Evolutionary conservation across 2,797 vertebrate genomes (phyloP).

Genomic region (Pantherophis alleghaniensis): DNA sequence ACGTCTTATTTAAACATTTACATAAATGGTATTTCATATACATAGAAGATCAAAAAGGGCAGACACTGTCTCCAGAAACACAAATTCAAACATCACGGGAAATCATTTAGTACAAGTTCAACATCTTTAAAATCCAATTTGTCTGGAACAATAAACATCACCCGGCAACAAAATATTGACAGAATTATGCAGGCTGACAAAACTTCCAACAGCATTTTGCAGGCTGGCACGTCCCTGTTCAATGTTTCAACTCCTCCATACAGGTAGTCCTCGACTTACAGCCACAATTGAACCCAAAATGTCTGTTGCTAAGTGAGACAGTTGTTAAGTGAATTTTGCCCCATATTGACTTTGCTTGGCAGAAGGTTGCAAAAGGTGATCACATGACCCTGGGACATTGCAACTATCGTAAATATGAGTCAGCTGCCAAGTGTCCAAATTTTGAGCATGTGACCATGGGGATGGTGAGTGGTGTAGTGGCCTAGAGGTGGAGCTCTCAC

Average conservation of each 20-base stretch:
- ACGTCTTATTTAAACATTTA: conserved; percentile 20
- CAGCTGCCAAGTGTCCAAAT: not conserved
- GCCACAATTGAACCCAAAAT: not conserved
- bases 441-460: not conserved
- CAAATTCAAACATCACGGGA: conserved; percentile 1
- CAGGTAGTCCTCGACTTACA: not conserved
- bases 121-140: not conserved
- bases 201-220: not conserved
- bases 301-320: not conserved
- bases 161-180: not conserved
- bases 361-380: not conserved
- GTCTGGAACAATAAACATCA: not conserved
- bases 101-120: not conserved
- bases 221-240: not conserved
- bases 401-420: not conserved
- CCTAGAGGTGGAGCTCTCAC: too few species aligned
- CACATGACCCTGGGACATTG: not conserved
- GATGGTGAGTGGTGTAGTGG: not conserved
- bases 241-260: not conserved
- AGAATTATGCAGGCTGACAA: not conserved
- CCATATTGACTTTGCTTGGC: not conserved
- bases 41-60: conserved; percentile 27
- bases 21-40: conserved; percentile 24
- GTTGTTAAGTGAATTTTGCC: not conserved
- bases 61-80: not conserved